Evolutionary conservation across 2,797 vertebrate species (phyloP), one percentile per base, ranked within the genome.

Genomic region (Scleropages formosus): DNA sequence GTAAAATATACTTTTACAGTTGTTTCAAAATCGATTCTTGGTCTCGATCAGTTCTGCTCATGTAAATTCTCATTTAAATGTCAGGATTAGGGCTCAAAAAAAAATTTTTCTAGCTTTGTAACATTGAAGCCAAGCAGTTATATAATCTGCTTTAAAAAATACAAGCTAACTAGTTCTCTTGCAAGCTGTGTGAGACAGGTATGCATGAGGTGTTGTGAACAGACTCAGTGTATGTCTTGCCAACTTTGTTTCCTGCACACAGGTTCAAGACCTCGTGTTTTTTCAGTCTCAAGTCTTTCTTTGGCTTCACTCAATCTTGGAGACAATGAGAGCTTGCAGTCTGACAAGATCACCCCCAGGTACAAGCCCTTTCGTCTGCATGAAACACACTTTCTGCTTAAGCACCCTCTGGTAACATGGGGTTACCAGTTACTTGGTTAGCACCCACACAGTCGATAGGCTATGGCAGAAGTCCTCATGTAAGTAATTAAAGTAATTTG

Each of bases 241-340:
- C 70, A 80, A 84, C 78, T 83, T 76, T 87, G 82, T 88, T 84
- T 81, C 51, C 46, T 39, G 80, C 81, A 65, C 88, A 78, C 85
- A 95, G 94, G 91, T 72, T 94, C 94, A 85, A 91, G 93, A 84
- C 92, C 94, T 82, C 89, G 87, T 88, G 92, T 95, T 79, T 94
- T 92, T 90, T 94, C 94, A n/a, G 97, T 96, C 80, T 98, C 97
- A 60, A 97, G 96, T 80, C 90, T 98, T 79, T 97, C 97, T 77
- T 81, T 98, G 90, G 97, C 97, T 16, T 99, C 97, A 3, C 92
- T 99, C 83, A 97, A 94, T 88, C 92, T 95, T 78, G 95, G 93
- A 20, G 93, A 98, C 83, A 95, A 86, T 4, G 93, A 96, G 79
- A 95, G 93, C 79, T 84, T 95, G 78, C 94, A 93, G 72, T 92